These are phyloP conservation scores for Geodia barretti DNA, from an alignment of 37 sponge, comb jelly and placozoan species.

Conservation along the genomic window DNA sequence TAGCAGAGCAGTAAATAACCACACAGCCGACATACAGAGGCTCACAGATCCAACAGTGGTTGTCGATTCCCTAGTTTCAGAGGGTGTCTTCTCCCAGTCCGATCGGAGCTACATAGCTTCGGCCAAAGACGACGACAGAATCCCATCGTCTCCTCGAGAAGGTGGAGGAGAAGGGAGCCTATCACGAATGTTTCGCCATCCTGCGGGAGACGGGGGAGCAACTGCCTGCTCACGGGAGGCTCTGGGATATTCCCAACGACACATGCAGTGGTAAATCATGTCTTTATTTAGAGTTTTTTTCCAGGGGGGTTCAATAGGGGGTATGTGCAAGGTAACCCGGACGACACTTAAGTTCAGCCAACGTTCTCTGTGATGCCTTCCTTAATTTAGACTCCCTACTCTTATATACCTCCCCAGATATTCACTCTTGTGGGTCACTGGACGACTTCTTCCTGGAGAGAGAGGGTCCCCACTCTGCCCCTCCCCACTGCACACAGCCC, in stretches of 20 bases:
- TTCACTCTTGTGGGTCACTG: too few relatives aligned
- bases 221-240: not conserved
- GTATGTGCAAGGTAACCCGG: too few relatives aligned
- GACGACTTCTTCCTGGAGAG: too few relatives aligned
- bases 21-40: not conserved
- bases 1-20: not conserved
- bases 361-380: too few relatives aligned
- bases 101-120: not conserved
- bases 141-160: not conserved
- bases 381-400: too few relatives aligned
- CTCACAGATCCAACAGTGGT: not conserved
- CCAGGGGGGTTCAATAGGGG: too few relatives aligned
- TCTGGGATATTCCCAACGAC: not conserved
- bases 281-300: too few relatives aligned
- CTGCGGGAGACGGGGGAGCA: not conserved
- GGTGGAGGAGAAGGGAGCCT: not conserved
- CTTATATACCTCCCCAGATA: too few relatives aligned
- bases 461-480: too few relatives aligned
- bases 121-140: not conserved
- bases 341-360: too few relatives aligned
- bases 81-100: not conserved
- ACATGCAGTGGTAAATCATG: not conserved
- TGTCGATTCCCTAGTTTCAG: not conserved
- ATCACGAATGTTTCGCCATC: not conserved
- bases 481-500: too few relatives aligned